Evolutionary conservation across 2,888 invertebrate species (phyloP).

Genomic region (Drosophila sordidula): DNA sequence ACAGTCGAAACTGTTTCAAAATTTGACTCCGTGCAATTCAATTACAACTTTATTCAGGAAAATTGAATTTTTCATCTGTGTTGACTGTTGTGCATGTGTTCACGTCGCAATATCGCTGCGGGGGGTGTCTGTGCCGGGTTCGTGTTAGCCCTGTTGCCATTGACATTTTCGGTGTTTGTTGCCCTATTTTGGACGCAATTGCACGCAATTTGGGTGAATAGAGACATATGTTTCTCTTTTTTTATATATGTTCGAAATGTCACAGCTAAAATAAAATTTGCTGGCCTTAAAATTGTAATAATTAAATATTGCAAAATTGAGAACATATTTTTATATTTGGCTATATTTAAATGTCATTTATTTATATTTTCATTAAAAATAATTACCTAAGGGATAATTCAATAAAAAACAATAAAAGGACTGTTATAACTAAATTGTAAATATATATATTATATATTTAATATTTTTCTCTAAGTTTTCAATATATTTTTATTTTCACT

Average conservation of each 20-base stretch:
- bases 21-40: constrained; percentile 27
- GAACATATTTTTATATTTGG: too few species aligned
- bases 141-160: constrained; percentile 52
- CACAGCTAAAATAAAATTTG: constrained; percentile 20
- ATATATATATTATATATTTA: neutral
- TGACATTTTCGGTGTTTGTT: constrained; percentile 38
- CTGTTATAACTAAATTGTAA: too few species aligned
- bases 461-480: neutral
- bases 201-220: constrained; percentile 10
- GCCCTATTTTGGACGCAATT: neutral
- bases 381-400: too few species aligned
- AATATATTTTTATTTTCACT: too few species aligned
- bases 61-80: constrained; percentile 10
- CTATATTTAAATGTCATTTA: neutral
- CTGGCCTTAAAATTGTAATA: constrained; percentile 20
- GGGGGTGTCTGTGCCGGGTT: constrained; percentile 36
- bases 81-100: constrained; percentile 37
- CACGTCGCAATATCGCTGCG: neutral
- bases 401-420: too few species aligned
- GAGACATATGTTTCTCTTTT: constrained; percentile 10
- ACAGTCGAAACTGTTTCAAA: constrained; percentile 26
- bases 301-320: constrained; percentile 4
- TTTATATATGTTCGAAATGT: constrained; percentile 21
- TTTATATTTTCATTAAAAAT: too few species aligned
- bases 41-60: constrained; percentile 21